Base-by-base conservation (phyloP, 2,113 vertebrate genomes). In the Heterotilapia buettikoferi region DNA sequence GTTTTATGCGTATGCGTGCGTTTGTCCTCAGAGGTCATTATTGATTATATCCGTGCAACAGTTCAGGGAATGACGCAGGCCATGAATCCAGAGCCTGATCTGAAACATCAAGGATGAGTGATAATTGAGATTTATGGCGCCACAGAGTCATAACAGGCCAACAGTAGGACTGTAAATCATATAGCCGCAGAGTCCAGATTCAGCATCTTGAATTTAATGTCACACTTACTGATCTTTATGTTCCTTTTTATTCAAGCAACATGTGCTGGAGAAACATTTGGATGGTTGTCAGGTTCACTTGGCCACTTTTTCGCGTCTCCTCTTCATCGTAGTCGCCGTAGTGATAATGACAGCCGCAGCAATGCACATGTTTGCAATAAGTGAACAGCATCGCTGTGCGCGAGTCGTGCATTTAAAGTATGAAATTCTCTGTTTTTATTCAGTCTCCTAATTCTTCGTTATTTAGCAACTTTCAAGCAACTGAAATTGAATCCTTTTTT, bases 341-440 rank as follows among this genome's bases (percentile, higher is more conserved):
- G 24, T 89, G 52, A 56, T 91, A 84, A 79, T 86, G 82, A 38
- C 68, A 81, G 76, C 73, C 87, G 31, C 78, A 90, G 90, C 38
- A 73, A 88, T 76, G 78, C 91, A 92, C 40, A 16, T 86, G 92
- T 91, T 91, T 84, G 73, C 53, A 93, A 92, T 94, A 89, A 92
- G 12, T 4, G 8, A 6, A 59, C 82, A 78, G 86, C 24, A n/a
- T 33, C 31, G 36, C 84, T 29, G 71, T 92, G 66, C 14, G 2
- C 16, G 2, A 94, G 84, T 93, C 84, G 89, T 16, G 14, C 57
- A 50, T 84, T 88, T 83, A 50, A 47, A 81, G 63, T 31, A 78
- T n/a, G 10, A 50, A 78, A 78, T 1, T 50, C 26, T 61, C 66
- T n/a, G 45, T 50, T 50, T 47, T 78, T 19, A 47, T 50, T 78